A percentile compares a stretch with the other conserved stretches of the same genome.
These are phyloP conservation scores for Ptilonorhynchus violaceus DNA, from an alignment of 2,113 vertebrate species.

Conservation along the genomic window DNA sequence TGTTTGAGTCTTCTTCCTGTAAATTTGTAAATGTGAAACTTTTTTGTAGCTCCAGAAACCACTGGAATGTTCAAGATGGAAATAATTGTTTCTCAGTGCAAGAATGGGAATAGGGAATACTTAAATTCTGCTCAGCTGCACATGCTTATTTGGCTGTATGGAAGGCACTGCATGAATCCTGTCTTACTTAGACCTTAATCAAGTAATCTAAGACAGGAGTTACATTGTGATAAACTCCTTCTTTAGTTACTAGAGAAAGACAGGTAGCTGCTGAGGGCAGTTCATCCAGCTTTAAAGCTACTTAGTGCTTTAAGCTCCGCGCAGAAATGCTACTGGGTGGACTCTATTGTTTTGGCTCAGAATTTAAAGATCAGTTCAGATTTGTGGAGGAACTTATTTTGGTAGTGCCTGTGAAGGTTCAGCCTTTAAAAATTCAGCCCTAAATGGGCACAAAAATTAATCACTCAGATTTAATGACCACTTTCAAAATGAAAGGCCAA, in stretches of 20 bases:
- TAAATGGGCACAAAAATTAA: background rate
- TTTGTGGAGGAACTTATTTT: background rate
- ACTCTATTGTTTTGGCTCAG: background rate
- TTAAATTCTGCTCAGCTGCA: background rate
- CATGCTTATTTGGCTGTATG: background rate
- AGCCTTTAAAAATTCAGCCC: background rate
- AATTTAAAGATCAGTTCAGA: background rate
- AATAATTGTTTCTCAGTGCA: background rate
- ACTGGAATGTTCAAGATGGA: background rate
- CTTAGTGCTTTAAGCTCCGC: background rate
- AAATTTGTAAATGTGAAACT: background rate
- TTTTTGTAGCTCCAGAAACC: background rate
- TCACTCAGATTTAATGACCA: background rate
- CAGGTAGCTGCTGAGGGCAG: background rate
- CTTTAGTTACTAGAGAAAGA: background rate
- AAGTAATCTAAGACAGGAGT: background rate
- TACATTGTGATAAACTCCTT: background rate
- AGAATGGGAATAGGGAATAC: background rate
- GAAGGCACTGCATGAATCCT: background rate
- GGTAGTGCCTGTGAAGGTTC: background rate
- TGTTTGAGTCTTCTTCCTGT: background rate
- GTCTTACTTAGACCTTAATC: background rate
- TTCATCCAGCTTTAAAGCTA: background rate
- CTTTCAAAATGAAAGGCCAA: background rate
- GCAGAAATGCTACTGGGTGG: background rate